Percentiles rank a stretch among this genome's conserved stretches.
Conservation (phyloP, 2,888 invertebrate species). For the Stegana nigrithorax region DNA sequence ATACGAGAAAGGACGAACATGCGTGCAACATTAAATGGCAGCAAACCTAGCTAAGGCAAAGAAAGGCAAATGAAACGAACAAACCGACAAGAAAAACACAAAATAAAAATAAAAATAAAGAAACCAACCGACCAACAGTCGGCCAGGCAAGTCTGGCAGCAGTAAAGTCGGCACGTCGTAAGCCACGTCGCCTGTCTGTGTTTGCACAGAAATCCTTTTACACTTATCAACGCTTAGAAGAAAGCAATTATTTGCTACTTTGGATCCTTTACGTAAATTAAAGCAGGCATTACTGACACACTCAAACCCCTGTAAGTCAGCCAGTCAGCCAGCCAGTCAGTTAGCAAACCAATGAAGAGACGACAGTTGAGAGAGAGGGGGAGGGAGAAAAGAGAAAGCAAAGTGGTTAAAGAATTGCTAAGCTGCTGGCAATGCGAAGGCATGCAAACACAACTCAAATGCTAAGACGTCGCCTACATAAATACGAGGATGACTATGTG, state of each 20-base stretch:
- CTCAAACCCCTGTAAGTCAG: conserved; percentile 26
- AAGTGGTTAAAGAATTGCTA: not conserved
- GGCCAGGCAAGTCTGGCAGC: no score
- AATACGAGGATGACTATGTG: not conserved
- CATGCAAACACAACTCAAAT: conserved; percentile 35
- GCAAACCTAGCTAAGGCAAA: conserved; percentile 27
- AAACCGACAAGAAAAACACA: conserved; percentile 16
- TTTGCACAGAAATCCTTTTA: conserved; percentile 50
- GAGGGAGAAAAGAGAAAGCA: not conserved
- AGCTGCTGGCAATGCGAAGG: conserved; percentile 38
- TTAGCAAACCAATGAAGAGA: conserved; percentile 1
- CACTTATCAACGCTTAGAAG: conserved; percentile 51
- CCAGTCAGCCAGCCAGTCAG: no score
- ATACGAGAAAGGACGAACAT: no score
- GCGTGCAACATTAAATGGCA: no score
- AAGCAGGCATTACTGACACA: conserved; percentile 44
- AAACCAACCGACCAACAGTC: no score
- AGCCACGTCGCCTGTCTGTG: conserved; percentile 34
- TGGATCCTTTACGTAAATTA: conserved; percentile 51
- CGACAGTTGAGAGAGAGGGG: not conserved
- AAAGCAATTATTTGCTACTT: conserved; percentile 59
- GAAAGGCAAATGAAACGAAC: not conserved
- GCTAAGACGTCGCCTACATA: not conserved
- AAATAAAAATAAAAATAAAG: conserved; percentile 27
- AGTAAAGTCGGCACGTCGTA: no score